Evolutionary conservation across 2,113 vertebrate species (phyloP).

Genomic region (Nibea albiflora): DNA sequence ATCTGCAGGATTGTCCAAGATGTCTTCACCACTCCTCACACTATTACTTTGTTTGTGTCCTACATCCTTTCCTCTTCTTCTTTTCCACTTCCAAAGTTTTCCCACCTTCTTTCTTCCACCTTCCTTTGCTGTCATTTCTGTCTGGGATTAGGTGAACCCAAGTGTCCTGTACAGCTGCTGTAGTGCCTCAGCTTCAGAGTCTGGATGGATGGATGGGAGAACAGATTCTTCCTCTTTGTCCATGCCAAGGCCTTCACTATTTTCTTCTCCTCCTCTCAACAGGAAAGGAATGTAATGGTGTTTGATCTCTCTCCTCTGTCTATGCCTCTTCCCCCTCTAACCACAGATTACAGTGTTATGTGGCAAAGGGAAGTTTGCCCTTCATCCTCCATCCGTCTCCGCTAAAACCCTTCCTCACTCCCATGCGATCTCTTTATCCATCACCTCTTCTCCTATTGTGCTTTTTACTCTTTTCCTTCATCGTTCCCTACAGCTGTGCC

Average conservation of each 20-base stretch:
- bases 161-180: constrained; percentile 31
- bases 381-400: constrained; percentile 25
- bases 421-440: constrained; percentile 34
- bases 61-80: background rate
- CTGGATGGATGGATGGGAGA: constrained; percentile 26
- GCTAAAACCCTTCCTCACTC: constrained; percentile 9
- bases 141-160: constrained; percentile 30
- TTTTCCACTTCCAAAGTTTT: background rate
- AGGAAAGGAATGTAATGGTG: constrained; percentile 42
- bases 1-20: background rate
- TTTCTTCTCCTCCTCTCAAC: constrained; percentile 35
- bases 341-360: constrained; percentile 50
- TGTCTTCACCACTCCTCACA: background rate
- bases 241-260: constrained; percentile 11
- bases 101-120: background rate
- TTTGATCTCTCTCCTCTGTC: constrained; percentile 56
- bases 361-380: constrained; percentile 50
- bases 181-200: constrained; percentile 10
- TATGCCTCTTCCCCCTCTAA: constrained; percentile 31
- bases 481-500: background rate
- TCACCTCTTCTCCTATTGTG: background rate
- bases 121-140: constrained; percentile 29
- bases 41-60: constrained; percentile 6
- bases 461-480: background rate
- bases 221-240: constrained; percentile 13